Conservation (phyloP, 2,797 vertebrate genomes). For the Typhlichthys subterraneus region DNA sequence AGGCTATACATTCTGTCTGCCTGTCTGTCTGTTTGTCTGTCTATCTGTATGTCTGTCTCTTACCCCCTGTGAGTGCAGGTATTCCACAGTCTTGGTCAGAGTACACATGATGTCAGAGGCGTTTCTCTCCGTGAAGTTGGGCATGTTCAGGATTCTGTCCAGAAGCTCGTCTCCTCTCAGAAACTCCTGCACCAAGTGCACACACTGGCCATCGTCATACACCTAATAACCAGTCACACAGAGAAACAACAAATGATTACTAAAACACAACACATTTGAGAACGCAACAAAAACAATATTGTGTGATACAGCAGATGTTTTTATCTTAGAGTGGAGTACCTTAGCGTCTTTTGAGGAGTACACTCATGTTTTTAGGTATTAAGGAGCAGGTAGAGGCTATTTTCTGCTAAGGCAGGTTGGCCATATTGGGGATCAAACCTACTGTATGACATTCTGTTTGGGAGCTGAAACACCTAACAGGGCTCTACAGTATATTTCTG, state of each 20-base stretch:
- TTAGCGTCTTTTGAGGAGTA: no score
- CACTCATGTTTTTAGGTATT: no score
- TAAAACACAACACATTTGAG: no score
- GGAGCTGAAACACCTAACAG: no score
- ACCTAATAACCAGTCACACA: constrained; percentile 74
- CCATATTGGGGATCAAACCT: no score
- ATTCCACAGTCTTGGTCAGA: constrained; percentile 91
- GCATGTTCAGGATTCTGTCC: constrained; percentile 86
- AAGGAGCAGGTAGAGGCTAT: no score
- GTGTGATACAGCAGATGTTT: no score
- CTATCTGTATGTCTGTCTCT: constrained; percentile 15
- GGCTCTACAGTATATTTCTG: neutral
- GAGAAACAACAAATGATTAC: neutral
- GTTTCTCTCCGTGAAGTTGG: constrained; percentile 89
- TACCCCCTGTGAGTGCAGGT: constrained; percentile 94
- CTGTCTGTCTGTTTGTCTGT: neutral
- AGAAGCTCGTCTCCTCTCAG: constrained; percentile 92
- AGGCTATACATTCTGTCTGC: neutral
- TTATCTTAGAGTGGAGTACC: no score
- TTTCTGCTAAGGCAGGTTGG: no score
- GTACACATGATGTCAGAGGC: constrained; percentile 89
- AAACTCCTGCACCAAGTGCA: constrained; percentile 92
- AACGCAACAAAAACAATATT: no score
- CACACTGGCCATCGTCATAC: constrained; percentile 89
- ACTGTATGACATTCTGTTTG: no score